These are phyloP conservation scores for Gasterosteus aculeatus DNA, from an alignment of 2,113 vertebrate genomes.

Conservation along the genomic window DNA sequence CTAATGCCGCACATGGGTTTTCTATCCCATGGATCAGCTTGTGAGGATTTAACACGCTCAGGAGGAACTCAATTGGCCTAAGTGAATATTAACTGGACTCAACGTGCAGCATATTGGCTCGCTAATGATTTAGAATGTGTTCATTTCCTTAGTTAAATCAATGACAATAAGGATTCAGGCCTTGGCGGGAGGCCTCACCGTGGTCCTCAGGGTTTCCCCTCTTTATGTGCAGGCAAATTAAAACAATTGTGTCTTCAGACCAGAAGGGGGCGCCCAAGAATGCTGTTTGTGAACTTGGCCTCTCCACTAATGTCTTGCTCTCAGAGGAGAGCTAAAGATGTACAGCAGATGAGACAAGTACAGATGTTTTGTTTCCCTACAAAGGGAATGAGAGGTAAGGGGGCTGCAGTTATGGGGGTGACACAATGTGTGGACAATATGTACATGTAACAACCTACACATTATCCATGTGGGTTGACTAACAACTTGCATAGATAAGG, in stretches of 20 bases:
- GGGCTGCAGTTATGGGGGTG: not conserved
- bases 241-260: not conserved
- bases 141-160: constrained; percentile 56
- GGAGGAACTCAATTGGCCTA: constrained; percentile 31
- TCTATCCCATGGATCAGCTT: constrained; percentile 42
- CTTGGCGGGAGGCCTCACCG: constrained; percentile 1
- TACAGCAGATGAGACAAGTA: not conserved
- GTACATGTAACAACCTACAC: too few species aligned
- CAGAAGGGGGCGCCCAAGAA: constrained; percentile 79
- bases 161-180: constrained; percentile 33
- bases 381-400: not conserved
- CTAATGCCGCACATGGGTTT: constrained; percentile 34
- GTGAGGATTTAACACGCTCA: constrained; percentile 49
- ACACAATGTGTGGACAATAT: not conserved
- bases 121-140: constrained; percentile 45
- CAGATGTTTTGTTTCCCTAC: not conserved
- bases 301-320: not conserved
- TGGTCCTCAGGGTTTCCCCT: constrained; percentile 15
- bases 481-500: not conserved
- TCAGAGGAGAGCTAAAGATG: not conserved
- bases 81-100: constrained; percentile 57
- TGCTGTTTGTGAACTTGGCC: constrained; percentile 23
- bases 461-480: too few species aligned
- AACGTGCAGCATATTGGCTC: constrained; percentile 38
- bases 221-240: not conserved